These are phyloP conservation scores for Drosophila paracracens DNA, from an alignment of 2,888 invertebrate genomes.

Conservation along the genomic window DNA sequence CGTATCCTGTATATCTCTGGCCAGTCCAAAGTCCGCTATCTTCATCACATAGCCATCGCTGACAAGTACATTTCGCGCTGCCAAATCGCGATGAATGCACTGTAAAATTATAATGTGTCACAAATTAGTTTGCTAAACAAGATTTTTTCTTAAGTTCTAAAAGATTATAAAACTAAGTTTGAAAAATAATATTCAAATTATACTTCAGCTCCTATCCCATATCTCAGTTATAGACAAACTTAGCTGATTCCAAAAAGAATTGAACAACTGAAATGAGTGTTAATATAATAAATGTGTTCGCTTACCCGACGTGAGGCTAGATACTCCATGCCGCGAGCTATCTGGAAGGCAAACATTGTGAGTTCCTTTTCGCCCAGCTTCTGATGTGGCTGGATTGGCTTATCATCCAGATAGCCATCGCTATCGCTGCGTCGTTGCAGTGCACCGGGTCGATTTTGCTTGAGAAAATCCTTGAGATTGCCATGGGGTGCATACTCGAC, in stretches of 20 bases:
- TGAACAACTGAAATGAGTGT: not conserved
- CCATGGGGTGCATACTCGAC: slow-evolving; percentile 96
- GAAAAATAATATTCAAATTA: not conserved
- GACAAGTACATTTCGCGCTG: slow-evolving; percentile 98
- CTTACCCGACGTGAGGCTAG: slow-evolving; percentile 92
- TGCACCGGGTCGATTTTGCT: slow-evolving; percentile 88
- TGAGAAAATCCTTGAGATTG: slow-evolving; percentile 96
- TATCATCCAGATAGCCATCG: slow-evolving; percentile 76
- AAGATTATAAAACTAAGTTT: not conserved
- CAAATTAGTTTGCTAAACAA: slow-evolving; percentile 33
- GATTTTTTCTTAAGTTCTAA: not conserved
- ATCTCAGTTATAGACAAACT: not conserved
- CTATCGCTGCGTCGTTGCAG: slow-evolving; percentile 72
- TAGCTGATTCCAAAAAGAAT: not conserved
- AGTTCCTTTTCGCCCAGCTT: slow-evolving; percentile 94
- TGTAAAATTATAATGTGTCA: slow-evolving; percentile 83
- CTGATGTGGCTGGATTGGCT: slow-evolving; percentile 32
- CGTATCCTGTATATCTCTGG: slow-evolving; percentile 96
- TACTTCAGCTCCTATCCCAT: not conserved
- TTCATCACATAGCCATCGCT: slow-evolving; percentile 97
- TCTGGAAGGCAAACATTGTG: slow-evolving; percentile 98
- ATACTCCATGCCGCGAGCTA: slow-evolving; percentile 99
- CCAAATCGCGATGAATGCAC: slow-evolving; percentile 99
- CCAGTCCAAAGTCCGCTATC: slow-evolving; percentile 99
- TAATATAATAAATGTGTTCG: not conserved